These are phyloP conservation scores for Cavia aperea DNA, from an alignment of 2,113 vertebrate genomes.

Conservation along the genomic window DNA sequence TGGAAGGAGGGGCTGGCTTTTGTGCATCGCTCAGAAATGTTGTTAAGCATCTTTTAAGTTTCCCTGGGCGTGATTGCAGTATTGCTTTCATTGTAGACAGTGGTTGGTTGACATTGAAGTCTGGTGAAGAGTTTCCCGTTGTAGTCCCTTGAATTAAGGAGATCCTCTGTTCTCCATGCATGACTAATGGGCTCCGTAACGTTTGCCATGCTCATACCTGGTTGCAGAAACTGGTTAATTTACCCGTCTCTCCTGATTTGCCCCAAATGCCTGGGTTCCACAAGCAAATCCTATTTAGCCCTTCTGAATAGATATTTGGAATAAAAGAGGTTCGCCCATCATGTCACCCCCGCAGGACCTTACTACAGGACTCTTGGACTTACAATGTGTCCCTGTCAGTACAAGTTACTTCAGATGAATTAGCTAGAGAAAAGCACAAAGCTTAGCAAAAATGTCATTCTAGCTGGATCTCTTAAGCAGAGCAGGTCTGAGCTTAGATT, in stretches of 20 bases:
- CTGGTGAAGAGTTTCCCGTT: constrained; percentile 45
- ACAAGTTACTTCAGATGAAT: constrained; percentile 52
- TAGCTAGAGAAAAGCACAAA: constrained; percentile 34
- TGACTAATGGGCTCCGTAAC: constrained; percentile 29
- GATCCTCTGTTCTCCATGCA: not conserved
- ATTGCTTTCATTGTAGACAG: constrained; percentile 27
- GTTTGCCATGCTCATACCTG: constrained; percentile 31
- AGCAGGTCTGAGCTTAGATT: constrained; percentile 5
- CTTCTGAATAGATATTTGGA: constrained; percentile 29
- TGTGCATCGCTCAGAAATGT: constrained; percentile 37
- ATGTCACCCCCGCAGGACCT: constrained; percentile 27
- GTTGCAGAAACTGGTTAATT: constrained; percentile 18
- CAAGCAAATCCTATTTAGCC: constrained; percentile 12
- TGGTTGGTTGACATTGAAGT: constrained; percentile 39
- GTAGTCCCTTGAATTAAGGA: constrained; percentile 34
- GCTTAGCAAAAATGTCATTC: constrained; percentile 36
- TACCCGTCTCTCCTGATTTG: constrained; percentile 9
- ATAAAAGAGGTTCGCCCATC: constrained; percentile 12
- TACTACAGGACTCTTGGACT: constrained; percentile 27
- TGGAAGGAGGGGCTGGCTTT: constrained; percentile 12
- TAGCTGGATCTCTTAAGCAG: constrained; percentile 21
- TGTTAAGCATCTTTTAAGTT: constrained; percentile 44
- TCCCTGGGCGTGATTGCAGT: constrained; percentile 27
- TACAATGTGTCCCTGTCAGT: constrained; percentile 43
- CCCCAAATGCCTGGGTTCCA: not conserved